phyloP scores from a whole-genome alignment of 2,888 invertebrate species.

The Torymus texanus region DNA sequence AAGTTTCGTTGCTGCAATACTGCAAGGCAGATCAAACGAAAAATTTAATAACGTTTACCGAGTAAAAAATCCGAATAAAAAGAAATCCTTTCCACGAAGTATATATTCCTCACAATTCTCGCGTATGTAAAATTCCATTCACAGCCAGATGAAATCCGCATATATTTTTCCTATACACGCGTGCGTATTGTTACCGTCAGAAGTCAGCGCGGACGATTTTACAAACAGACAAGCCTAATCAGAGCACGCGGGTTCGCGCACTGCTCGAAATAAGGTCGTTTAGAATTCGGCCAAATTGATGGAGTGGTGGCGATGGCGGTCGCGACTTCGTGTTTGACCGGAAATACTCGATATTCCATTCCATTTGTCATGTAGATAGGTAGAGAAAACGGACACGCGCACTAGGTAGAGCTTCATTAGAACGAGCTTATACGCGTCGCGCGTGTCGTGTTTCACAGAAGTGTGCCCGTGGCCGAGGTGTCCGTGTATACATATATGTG shows the following conservation, averaged over 20 bases:
- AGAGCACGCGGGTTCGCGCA: background rate
- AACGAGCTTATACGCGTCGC: constrained; percentile 18
- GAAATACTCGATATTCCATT: constrained; percentile 48
- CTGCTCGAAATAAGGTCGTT: constrained; percentile 33
- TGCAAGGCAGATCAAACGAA: too few relatives aligned
- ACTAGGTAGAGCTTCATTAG: constrained; percentile 27
- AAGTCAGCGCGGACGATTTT: background rate
- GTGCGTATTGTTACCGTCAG: background rate
- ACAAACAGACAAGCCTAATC: constrained; percentile 21
- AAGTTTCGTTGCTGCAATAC: too few relatives aligned
- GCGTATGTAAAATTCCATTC: too few relatives aligned
- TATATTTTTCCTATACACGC: too few relatives aligned
- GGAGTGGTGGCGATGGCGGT: constrained; percentile 14
- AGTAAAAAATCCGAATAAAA: background rate
- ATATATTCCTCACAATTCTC: too few relatives aligned
- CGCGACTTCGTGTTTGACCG: constrained; percentile 31
- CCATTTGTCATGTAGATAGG: constrained; percentile 46
- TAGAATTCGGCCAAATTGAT: constrained; percentile 42
- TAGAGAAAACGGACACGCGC: constrained; percentile 16
- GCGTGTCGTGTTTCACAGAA: constrained; percentile 5
- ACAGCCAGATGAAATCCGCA: too few relatives aligned
- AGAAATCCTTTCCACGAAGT: too few relatives aligned
- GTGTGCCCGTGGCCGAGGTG: too few relatives aligned
- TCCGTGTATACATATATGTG: constrained; percentile 6
- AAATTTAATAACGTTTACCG: background rate